Percentiles rank a stretch among this genome's conserved stretches.
Evolutionary conservation across 1,140 invertebrate species (phyloP).

Genomic region (Periplaneta americana): DNA sequence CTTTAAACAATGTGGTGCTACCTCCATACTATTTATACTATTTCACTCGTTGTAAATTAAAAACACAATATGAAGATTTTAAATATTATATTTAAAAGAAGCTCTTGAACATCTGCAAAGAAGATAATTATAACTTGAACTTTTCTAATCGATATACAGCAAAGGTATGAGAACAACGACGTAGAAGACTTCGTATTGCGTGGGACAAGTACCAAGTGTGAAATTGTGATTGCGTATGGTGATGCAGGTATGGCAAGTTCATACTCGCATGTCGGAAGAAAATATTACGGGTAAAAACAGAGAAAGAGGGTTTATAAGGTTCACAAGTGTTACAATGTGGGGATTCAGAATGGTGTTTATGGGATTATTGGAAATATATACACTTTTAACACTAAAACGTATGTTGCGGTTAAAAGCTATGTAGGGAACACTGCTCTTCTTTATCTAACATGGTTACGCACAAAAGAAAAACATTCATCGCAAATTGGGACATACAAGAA

Average conservation of each 20-base stretch:
- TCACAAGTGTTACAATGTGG: too few species aligned
- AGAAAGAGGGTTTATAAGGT: too few species aligned
- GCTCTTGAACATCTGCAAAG: background rate
- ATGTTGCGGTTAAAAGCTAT: too few species aligned
- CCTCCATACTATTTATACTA: background rate
- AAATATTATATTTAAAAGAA: background rate
- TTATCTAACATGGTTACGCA: too few species aligned
- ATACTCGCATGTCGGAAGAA: background rate
- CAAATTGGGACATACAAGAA: too few species aligned
- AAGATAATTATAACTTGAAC: background rate
- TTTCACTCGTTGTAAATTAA: background rate
- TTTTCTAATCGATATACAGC: background rate
- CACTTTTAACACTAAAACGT: too few species aligned
- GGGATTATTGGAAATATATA: too few species aligned
- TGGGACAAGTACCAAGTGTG: too few species aligned
- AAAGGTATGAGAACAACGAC: background rate
- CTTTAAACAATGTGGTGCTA: background rate
- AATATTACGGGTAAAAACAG: background rate
- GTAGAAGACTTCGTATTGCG: background rate
- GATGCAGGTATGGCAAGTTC: background rate
- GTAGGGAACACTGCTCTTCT: too few species aligned
- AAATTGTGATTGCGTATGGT: too few species aligned
- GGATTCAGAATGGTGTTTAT: too few species aligned
- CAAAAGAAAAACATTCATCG: too few species aligned
- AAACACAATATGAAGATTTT: background rate